Evolutionary conservation across 1,140 invertebrate species (phyloP).

Genomic region (Bombyx mori): DNA sequence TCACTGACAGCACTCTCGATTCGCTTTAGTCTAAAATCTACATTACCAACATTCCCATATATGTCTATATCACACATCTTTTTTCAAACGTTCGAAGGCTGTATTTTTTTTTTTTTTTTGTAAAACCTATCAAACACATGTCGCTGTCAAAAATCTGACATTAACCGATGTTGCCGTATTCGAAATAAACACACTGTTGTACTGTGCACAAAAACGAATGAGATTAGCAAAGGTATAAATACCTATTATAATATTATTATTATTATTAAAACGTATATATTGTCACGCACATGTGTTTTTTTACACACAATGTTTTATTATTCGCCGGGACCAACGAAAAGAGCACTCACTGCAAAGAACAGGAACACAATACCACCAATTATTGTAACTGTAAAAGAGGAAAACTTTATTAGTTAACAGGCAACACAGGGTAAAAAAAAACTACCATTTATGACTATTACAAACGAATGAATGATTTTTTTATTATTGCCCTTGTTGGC

Average conservation of each 20-base stretch:
- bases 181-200: conserved; percentile 4
- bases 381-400: conserved; percentile 85
- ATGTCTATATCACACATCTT: too few species aligned
- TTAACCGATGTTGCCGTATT: conserved; percentile 7
- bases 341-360: conserved; percentile 91
- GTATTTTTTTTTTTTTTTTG: not conserved
- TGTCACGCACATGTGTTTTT: conserved; percentile 35
- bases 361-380: conserved; percentile 95
- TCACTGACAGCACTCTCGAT: too few species aligned
- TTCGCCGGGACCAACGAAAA: conserved; percentile 78
- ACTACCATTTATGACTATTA: too few species aligned
- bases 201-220: conserved; percentile 6
- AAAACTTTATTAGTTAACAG: conserved; percentile 12
- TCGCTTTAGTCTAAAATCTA: too few species aligned
- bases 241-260: not conserved
- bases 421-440: not conserved
- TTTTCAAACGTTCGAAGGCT: not conserved
- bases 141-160: not conserved
- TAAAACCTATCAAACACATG: not conserved
- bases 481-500: too few species aligned
- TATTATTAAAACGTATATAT: conserved; percentile 23
- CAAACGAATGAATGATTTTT: too few species aligned
- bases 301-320: conserved; percentile 14
- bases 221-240: conserved; percentile 12
- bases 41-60: too few species aligned